These are phyloP conservation scores for Scomber colias DNA, from an alignment of 2,113 vertebrate genomes.

Conservation along the genomic window DNA sequence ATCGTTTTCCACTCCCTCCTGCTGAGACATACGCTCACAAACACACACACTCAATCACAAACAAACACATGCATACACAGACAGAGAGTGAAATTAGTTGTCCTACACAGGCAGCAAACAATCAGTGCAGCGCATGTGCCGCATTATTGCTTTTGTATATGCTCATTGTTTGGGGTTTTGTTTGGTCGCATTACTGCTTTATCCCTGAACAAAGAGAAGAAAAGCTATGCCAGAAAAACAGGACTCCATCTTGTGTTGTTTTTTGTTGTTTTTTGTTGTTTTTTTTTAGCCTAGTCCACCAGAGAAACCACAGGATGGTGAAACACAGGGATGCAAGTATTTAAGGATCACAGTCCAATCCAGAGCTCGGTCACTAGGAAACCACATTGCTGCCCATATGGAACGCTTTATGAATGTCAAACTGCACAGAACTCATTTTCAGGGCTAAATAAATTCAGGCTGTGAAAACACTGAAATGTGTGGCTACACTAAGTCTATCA, in stretches of 20 bases:
- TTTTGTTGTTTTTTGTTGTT: constrained; percentile 18
- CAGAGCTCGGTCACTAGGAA: constrained; percentile 50
- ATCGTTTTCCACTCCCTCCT: constrained; percentile 54
- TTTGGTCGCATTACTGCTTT: constrained; percentile 70
- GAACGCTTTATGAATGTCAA: constrained; percentile 57
- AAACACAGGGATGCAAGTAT: constrained; percentile 52
- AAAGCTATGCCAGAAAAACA: constrained; percentile 62
- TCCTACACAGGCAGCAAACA: constrained; percentile 72
- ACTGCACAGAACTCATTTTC: constrained; percentile 50
- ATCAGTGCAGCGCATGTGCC: constrained; percentile 64
- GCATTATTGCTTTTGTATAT: constrained; percentile 64
- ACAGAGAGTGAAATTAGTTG: constrained; percentile 52
- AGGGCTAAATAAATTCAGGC: constrained; percentile 60
- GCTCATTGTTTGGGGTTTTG: constrained; percentile 74
- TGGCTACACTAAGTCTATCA: constrained; percentile 52
- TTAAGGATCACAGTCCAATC: constrained; percentile 67
- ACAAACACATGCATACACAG: constrained; percentile 22
- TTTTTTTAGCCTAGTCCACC: constrained; percentile 45
- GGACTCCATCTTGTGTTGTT: constrained; percentile 39
- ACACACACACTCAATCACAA: constrained; percentile 41
- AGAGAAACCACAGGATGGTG: constrained; percentile 58
- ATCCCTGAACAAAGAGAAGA: constrained; percentile 78
- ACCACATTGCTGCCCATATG: constrained; percentile 58
- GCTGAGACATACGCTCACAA: constrained; percentile 46
- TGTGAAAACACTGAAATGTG: constrained; percentile 63